phyloP scores from a whole-genome alignment of 2,797 vertebrate genomes.

The Garrulus glandarius region DNA sequence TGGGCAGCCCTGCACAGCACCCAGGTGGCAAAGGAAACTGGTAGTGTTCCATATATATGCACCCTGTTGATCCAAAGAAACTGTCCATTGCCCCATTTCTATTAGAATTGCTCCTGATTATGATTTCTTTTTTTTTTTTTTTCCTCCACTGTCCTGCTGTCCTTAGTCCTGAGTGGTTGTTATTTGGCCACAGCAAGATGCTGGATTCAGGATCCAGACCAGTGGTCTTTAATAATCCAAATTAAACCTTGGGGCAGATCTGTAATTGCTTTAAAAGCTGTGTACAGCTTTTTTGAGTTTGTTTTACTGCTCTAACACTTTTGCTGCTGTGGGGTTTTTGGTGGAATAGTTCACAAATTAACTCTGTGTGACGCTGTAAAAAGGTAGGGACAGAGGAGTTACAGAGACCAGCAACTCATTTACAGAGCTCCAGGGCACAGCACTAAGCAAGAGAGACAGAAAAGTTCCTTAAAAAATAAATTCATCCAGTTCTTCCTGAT shows the following conservation, averaged over 20 bases:
- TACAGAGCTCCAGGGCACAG: neutral
- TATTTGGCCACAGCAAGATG: neutral
- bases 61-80: neutral
- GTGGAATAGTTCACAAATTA: neutral
- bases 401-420: neutral
- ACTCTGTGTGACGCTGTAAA: neutral
- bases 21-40: accelerated
- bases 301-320: neutral
- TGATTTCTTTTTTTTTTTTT: too few species aligned
- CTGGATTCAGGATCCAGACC: neutral
- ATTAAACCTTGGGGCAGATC: neutral
- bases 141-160: neutral
- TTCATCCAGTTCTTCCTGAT: neutral
- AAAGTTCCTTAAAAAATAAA: constrained; percentile 2
- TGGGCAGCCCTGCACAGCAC: accelerated
- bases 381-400: neutral
- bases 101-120: neutral
- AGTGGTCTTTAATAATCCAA: neutral
- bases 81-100: neutral
- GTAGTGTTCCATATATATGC: neutral
- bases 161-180: neutral
- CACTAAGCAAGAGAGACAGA: neutral
- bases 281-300: neutral
- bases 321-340: neutral
- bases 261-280: neutral